Percentiles rank a stretch among this genome's conserved stretches.
These are phyloP conservation scores for Camponotus vicinus DNA, from an alignment of 1,140 invertebrate species.

Conservation along the genomic window DNA sequence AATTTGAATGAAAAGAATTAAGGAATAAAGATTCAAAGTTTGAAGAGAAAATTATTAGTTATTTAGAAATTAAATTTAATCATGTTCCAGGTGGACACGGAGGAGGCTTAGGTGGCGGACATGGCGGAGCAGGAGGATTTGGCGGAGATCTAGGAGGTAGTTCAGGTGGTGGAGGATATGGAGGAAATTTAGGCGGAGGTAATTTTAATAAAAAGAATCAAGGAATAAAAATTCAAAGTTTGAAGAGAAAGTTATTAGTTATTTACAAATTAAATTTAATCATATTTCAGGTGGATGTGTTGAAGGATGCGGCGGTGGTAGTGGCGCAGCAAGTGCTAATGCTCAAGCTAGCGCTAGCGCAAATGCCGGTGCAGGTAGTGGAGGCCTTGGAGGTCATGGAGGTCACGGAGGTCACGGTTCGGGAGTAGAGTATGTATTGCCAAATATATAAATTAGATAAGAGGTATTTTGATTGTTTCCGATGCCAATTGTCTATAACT, in stretches of 20 bases:
- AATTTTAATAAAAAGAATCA: conserved; percentile 24
- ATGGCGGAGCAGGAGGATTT: conserved; percentile 5
- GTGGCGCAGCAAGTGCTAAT: conserved; percentile 60
- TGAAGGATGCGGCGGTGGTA: conserved; percentile 29
- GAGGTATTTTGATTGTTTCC: not conserved
- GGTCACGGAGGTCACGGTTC: conserved; percentile 45
- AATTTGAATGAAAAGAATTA: conserved; percentile 27
- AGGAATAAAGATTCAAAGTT: too few relatives aligned
- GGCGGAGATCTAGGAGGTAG: conserved; percentile 26
- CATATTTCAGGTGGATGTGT: conserved; percentile 31
- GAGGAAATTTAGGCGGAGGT: conserved; percentile 37
- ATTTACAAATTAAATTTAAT: not conserved
- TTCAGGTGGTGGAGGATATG: conserved; percentile 55
- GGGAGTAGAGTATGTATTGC: conserved; percentile 64
- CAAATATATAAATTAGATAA: not conserved
- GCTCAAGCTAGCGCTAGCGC: conserved; percentile 68
- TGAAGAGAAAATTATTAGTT: not conserved
- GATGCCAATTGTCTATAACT: not conserved
- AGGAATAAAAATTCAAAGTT: too few relatives aligned
- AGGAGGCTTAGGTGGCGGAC: conserved; percentile 28
- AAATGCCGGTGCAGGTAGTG: conserved; percentile 55
- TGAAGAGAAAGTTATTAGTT: not conserved
- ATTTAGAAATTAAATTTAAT: not conserved
- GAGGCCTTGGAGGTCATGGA: conserved; percentile 37
- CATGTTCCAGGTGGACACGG: conserved; percentile 59